These are phyloP conservation scores for Ammodytes dubius DNA, from an alignment of 2,113 vertebrate species.

Conservation along the genomic window DNA sequence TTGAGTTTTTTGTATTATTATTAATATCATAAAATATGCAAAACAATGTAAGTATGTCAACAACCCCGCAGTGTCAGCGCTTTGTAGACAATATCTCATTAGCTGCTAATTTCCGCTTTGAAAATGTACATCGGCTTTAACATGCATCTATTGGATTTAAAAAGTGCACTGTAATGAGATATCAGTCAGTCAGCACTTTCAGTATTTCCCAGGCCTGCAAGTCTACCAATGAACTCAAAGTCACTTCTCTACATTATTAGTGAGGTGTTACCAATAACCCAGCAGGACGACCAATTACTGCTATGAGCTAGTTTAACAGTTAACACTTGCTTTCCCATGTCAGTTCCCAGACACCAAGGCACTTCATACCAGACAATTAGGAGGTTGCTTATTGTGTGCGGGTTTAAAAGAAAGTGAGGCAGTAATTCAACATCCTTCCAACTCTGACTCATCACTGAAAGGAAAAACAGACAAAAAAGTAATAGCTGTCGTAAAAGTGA, in stretches of 20 bases:
- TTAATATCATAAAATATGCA: conserved; percentile 4
- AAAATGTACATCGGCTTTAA: not conserved
- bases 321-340: not conserved
- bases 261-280: conserved; percentile 14
- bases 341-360: not conserved
- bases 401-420: not conserved
- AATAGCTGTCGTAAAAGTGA: not conserved
- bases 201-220: too few relatives aligned
- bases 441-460: not conserved
- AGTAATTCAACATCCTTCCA: not conserved
- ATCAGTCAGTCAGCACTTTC: conserved; percentile 12
- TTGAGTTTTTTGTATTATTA: not conserved
- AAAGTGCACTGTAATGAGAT: not conserved
- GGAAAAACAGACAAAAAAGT: not conserved
- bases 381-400: not conserved
- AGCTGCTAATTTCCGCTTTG: conserved; percentile 14
- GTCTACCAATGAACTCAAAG: not conserved
- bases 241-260: not conserved
- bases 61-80: conserved; percentile 20
- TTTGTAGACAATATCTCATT: conserved; percentile 32
- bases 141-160: not conserved
- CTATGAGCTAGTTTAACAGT: not conserved
- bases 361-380: conserved; percentile 2
- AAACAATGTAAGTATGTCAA: conserved; percentile 34
- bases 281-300: not conserved